Conservation (phyloP, 2,797 vertebrate species). For the Malacoraja senta region DNA sequence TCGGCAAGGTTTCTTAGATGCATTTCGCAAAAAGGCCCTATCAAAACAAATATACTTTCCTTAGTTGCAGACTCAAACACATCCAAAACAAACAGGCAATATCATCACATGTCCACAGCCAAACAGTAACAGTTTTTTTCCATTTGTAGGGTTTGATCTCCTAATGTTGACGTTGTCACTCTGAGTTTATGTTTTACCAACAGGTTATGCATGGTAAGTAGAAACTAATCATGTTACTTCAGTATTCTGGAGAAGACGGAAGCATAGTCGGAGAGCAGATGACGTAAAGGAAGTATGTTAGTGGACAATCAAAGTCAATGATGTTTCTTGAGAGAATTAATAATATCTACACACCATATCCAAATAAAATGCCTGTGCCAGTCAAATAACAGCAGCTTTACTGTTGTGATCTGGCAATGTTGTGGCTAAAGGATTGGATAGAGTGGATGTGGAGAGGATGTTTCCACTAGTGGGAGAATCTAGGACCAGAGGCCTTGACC, state of each 20-base stretch:
- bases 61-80: conserved; percentile 25
- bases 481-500: no score
- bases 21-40: neutral
- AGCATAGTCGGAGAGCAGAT: neutral
- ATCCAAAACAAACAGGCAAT: conserved; percentile 28
- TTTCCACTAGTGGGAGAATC: no score
- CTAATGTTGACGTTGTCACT: neutral
- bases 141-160: neutral
- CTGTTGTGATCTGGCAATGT: neutral
- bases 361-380: neutral
- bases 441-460: no score
- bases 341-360: conserved; percentile 11
- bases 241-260: neutral
- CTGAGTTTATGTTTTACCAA: neutral
- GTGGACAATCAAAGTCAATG: neutral
- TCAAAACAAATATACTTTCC: conserved; percentile 2
- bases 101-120: neutral
- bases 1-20: neutral
- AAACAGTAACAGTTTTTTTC: neutral
- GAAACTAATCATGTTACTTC: neutral
- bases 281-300: neutral
- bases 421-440: neutral
- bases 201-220: no score
- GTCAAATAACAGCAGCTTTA: neutral
- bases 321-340: neutral